phyloP scores from a whole-genome alignment of 2,888 invertebrate species.

The Gonocerus acuteangulatus region DNA sequence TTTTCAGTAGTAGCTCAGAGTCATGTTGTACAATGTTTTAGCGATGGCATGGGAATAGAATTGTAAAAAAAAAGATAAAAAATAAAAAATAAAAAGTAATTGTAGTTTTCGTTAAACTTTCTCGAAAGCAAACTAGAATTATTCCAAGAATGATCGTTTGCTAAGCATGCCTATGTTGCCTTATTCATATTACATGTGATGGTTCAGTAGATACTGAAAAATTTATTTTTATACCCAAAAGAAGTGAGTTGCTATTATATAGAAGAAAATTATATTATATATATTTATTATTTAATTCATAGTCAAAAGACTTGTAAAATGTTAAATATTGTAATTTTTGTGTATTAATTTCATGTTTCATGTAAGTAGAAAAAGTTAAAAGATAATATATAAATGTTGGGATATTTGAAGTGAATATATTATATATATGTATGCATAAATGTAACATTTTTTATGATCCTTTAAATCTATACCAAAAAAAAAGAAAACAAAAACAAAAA shows the following conservation, averaged over 20 bases:
- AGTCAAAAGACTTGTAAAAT: slow-evolving; percentile 8
- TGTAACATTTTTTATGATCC: not conserved
- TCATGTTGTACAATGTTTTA: too few species aligned
- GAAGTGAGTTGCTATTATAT: slow-evolving; percentile 23
- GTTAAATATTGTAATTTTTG: slow-evolving; percentile 25
- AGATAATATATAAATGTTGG: slow-evolving; percentile 37
- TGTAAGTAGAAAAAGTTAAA: slow-evolving; percentile 28
- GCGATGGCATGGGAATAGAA: too few species aligned
- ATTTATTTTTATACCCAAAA: slow-evolving; percentile 33
- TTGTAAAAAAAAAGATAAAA: too few species aligned
- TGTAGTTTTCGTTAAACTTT: not conserved
- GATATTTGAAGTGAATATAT: slow-evolving; percentile 36
- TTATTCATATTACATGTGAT: slow-evolving; percentile 31
- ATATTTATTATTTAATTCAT: slow-evolving; percentile 12
- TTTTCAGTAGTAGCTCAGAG: too few species aligned
- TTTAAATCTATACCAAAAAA: too few species aligned
- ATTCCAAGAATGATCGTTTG: slow-evolving; percentile 10
- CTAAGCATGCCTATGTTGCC: slow-evolving; percentile 28
- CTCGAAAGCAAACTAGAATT: slow-evolving; percentile 15
- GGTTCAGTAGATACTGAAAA: slow-evolving; percentile 30
- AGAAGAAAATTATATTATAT: slow-evolving; percentile 7
- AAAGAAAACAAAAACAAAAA: too few species aligned
- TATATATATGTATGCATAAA: slow-evolving; percentile 19
- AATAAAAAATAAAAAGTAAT: too few species aligned
- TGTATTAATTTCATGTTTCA: slow-evolving; percentile 31